phyloP scores from a whole-genome alignment of 1,140 invertebrate species.

The Epicauta chinensis region DNA sequence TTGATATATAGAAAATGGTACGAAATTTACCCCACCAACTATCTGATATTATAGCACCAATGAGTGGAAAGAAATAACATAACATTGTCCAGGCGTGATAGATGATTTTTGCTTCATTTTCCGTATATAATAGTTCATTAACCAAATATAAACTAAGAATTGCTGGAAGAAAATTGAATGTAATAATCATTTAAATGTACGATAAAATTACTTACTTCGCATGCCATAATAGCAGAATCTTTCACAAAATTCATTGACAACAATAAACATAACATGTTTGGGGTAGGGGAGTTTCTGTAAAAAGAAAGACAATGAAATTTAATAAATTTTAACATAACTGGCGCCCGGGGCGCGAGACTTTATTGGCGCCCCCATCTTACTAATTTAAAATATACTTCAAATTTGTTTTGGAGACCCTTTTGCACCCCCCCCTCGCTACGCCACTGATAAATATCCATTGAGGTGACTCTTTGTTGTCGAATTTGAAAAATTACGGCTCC shows the following conservation, averaged over 20 bases:
- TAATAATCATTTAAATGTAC: no score
- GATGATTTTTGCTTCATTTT: constrained; percentile 66
- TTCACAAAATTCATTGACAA: constrained; percentile 85
- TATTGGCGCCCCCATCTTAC: no score
- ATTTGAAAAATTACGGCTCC: no score
- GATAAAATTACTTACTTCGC: constrained; percentile 55
- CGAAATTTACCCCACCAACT: constrained; percentile 79
- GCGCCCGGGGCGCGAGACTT: no score
- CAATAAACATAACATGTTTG: constrained; percentile 54
- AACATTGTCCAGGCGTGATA: constrained; percentile 79
- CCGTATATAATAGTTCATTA: constrained; percentile 57
- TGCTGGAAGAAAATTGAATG: constrained; percentile 52
- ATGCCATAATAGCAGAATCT: constrained; percentile 83
- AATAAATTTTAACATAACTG: no score
- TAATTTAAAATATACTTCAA: no score
- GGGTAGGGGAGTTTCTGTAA: constrained; percentile 24
- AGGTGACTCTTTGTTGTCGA: no score
- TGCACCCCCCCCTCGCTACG: no score
- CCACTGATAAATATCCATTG: no score
- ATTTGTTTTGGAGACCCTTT: no score
- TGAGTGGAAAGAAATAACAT: constrained; percentile 80
- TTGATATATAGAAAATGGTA: constrained; percentile 82
- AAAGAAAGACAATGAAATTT: neutral
- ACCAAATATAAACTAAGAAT: constrained; percentile 75
- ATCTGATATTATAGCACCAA: constrained; percentile 86